Evolutionary conservation across 2,888 invertebrate species (phyloP).

Genomic region (Aradus depressus): DNA sequence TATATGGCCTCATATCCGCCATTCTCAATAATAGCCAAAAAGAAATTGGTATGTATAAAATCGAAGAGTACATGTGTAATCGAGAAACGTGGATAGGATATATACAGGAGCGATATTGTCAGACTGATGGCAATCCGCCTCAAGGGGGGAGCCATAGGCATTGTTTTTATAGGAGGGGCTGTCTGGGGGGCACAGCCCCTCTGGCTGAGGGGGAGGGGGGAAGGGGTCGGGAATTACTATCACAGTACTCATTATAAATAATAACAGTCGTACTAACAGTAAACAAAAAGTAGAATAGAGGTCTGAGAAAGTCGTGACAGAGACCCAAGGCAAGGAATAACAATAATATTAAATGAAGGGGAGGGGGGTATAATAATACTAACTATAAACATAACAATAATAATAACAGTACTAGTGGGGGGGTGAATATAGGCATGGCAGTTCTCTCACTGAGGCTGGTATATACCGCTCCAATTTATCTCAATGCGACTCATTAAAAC

Average conservation of each 20-base stretch:
- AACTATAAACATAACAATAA: slow-evolving; percentile 30
- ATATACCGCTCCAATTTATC: slow-evolving; percentile 20
- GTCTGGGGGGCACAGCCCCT: background rate
- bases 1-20: too few species aligned
- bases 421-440: slow-evolving; percentile 9
- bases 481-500: slow-evolving; percentile 28
- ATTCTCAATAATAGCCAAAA: too few species aligned
- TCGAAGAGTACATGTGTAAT: slow-evolving; percentile 17
- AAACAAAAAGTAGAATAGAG: slow-evolving; percentile 18
- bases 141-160: slow-evolving; percentile 10
- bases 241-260: slow-evolving; percentile 26
- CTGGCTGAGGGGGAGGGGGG: background rate
- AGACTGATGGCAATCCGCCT: slow-evolving; percentile 1
- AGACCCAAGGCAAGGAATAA: slow-evolving; percentile 27
- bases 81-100: slow-evolving; percentile 6
- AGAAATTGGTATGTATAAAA: slow-evolving; percentile 3
- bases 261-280: slow-evolving; percentile 25
- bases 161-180: background rate
- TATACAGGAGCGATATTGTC: slow-evolving; percentile 22
- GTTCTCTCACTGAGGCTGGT: background rate
- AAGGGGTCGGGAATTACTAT: slow-evolving; percentile 19
- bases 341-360: slow-evolving; percentile 30
- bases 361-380: slow-evolving; percentile 27
- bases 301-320: slow-evolving; percentile 24
- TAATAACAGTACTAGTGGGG: slow-evolving; percentile 27